Evolutionary conservation across 2,888 invertebrate genomes (phyloP).

Genomic region (Clunio marinus): DNA sequence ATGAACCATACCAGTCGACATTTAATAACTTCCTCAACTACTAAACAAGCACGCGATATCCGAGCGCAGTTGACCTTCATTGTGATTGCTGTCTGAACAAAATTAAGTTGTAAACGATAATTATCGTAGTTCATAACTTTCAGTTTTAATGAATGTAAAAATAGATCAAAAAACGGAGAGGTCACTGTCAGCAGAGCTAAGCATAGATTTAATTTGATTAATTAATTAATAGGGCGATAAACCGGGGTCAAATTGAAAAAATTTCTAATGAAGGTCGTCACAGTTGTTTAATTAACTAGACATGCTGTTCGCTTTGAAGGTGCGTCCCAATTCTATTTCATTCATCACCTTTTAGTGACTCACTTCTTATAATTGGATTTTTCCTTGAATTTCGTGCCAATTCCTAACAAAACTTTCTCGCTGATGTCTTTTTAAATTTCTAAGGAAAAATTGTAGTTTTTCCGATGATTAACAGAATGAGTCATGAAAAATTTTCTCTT

Average conservation of each 20-base stretch:
- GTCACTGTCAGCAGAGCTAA: too few relatives aligned
- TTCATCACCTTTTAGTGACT: background rate
- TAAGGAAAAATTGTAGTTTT: background rate
- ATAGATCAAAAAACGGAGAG: too few relatives aligned
- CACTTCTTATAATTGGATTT: background rate
- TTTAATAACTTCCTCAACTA: background rate
- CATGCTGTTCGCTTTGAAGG: background rate
- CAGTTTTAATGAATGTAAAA: too few relatives aligned
- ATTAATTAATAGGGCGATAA: too few relatives aligned
- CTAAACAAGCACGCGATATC: background rate
- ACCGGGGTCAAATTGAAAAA: too few relatives aligned
- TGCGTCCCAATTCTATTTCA: background rate
- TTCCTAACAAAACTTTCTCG: background rate
- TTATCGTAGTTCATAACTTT: too few relatives aligned
- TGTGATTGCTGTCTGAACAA: background rate
- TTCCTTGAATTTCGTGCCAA: background rate
- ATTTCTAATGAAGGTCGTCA: constrained; percentile 2
- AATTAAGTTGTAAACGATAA: background rate
- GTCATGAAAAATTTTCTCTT: background rate
- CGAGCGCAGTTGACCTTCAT: background rate
- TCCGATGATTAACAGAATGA: background rate
- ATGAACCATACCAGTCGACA: background rate
- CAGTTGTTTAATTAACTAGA: background rate
- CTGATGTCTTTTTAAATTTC: background rate
- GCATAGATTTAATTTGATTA: too few relatives aligned